Conservation (phyloP, 1,140 invertebrate species). For the Drosophila kepulauana region DNA sequence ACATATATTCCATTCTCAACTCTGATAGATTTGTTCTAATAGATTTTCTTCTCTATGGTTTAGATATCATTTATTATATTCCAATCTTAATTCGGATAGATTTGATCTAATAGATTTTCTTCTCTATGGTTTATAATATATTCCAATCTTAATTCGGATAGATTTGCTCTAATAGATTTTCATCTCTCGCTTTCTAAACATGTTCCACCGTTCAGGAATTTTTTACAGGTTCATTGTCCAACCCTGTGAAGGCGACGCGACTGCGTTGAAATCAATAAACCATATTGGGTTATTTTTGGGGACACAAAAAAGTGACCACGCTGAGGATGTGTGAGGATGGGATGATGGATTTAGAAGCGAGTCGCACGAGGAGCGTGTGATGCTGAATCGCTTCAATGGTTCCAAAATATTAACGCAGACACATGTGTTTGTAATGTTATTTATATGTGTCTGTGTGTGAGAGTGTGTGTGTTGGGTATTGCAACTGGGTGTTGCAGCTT, state of each 20-base stretch:
- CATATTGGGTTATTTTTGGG: constrained; percentile 55
- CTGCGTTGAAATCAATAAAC: constrained; percentile 56
- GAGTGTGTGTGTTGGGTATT: background rate
- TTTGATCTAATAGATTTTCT: no score
- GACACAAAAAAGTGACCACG: constrained; percentile 34
- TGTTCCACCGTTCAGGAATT: background rate
- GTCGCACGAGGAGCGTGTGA: constrained; percentile 15
- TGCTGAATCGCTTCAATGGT: constrained; percentile 42
- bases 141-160: no score
- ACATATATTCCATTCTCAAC: no score
- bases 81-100: no score
- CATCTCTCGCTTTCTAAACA: background rate
- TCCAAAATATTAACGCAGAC: constrained; percentile 5
- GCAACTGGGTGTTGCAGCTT: constrained; percentile 19
- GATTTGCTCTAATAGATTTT: background rate
- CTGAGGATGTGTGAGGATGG: background rate
- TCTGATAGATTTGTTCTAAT: no score
- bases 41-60: no score
- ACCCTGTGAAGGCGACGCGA: constrained; percentile 19
- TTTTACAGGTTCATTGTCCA: constrained; percentile 19
- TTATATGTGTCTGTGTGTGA: background rate
- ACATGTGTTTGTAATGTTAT: background rate
- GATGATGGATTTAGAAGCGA: constrained; percentile 19
- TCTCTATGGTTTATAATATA: no score
- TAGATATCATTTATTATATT: no score